phyloP scores from a whole-genome alignment of 1,140 invertebrate species.

The Nasonia longicornis region DNA sequence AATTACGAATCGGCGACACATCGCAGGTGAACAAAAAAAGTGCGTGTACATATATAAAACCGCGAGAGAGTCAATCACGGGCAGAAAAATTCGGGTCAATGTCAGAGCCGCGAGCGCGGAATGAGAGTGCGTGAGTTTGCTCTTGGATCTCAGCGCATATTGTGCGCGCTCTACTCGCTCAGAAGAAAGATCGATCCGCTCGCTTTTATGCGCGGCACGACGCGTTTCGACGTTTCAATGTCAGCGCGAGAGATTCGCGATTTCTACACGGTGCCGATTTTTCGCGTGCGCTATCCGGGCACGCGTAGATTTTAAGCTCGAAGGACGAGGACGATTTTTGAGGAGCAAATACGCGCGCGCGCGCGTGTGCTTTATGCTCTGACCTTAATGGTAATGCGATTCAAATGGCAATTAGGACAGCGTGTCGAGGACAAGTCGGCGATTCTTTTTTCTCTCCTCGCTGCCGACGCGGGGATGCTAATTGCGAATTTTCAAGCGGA shows the following conservation, averaged over 20 bases:
- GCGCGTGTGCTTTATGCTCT: background rate
- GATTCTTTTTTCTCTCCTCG: background rate
- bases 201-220: slow-evolving; percentile 50
- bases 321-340: slow-evolving; percentile 2
- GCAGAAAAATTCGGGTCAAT: slow-evolving; percentile 58
- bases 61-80: background rate
- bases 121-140: background rate
- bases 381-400: slow-evolving; percentile 9
- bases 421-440: background rate
- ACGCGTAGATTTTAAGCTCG: background rate
- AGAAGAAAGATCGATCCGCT: slow-evolving; percentile 30
- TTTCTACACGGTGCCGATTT: slow-evolving; percentile 32
- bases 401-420: slow-evolving; percentile 11
- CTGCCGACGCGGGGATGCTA: background rate
- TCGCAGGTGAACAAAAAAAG: background rate
- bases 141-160: background rate
- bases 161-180: background rate
- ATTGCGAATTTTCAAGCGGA: background rate
- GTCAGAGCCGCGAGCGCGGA: slow-evolving; percentile 49
- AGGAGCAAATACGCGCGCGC: background rate
- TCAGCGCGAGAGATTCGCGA: slow-evolving; percentile 49
- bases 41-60: background rate
- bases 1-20: background rate
- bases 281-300: background rate
- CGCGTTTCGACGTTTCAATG: slow-evolving; percentile 52